A percentile compares a stretch with the other conserved stretches of the same genome.
phyloP scores from a whole-genome alignment of 2,797 vertebrate species.

The Oreochromis mossambicus region DNA sequence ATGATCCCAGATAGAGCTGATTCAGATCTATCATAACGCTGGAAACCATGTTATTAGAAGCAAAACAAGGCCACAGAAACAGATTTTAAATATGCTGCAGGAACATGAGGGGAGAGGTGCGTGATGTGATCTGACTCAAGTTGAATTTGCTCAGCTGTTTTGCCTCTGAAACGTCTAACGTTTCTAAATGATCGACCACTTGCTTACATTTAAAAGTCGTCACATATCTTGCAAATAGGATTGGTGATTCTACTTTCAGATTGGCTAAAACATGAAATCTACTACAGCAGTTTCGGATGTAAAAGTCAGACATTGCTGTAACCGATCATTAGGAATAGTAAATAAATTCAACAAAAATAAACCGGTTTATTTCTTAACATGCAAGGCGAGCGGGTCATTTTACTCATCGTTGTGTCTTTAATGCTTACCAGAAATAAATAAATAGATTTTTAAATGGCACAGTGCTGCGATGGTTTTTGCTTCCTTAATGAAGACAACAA shows the following conservation, averaged over 20 bases:
- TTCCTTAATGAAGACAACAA: slow-evolving; percentile 67
- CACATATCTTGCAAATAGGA: neutral
- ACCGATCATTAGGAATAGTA: neutral
- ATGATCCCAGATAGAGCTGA: neutral
- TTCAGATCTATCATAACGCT: neutral
- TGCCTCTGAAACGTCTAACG: neutral
- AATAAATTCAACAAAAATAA: neutral
- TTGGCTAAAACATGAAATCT: neutral
- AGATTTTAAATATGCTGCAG: neutral
- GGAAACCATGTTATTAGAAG: neutral
- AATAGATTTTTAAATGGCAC: neutral
- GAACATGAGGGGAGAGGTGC: neutral
- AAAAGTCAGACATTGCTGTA: neutral
- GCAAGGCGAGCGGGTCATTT: neutral
- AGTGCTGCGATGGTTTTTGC: neutral
- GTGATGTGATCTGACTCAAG: neutral
- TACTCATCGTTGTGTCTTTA: neutral
- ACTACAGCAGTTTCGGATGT: neutral
- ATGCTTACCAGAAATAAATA: neutral
- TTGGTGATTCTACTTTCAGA: neutral
- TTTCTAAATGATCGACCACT: neutral
- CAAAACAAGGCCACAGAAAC: neutral
- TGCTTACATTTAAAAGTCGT: neutral
- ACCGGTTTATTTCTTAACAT: neutral
- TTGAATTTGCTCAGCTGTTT: neutral